Conservation (phyloP, 92 coral and sea anemone genomes). For the Phymanthus crucifer region DNA sequence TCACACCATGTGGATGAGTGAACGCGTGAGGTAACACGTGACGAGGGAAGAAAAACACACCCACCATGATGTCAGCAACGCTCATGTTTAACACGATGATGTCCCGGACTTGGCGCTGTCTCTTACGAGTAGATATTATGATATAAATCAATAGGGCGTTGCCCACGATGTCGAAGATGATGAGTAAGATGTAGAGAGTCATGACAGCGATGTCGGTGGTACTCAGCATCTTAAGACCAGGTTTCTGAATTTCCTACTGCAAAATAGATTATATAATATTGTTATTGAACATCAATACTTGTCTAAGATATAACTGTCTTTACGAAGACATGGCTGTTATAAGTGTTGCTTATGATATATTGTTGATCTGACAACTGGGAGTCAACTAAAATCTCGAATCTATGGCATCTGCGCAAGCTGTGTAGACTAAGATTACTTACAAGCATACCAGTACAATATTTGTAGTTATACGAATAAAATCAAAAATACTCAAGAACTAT, state of each 20-base stretch:
- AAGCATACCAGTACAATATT: too few relatives aligned
- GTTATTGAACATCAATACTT: too few relatives aligned
- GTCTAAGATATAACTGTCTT: too few relatives aligned
- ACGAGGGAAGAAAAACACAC: slow-evolving; percentile 28
- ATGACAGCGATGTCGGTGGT: slow-evolving; percentile 13
- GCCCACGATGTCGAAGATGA: slow-evolving; percentile 24
- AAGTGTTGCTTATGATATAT: too few relatives aligned
- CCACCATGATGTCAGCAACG: slow-evolving; percentile 24
- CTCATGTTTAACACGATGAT: slow-evolving; percentile 21
- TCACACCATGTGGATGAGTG: slow-evolving; percentile 10
- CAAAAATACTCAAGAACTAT: too few relatives aligned
- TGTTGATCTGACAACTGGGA: too few relatives aligned
- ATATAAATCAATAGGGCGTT: slow-evolving; percentile 12
- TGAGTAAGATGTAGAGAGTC: slow-evolving; percentile 6
- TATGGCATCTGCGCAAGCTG: too few relatives aligned
- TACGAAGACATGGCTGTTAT: too few relatives aligned
- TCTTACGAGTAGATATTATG: slow-evolving; percentile 6
- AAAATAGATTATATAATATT: neutral
- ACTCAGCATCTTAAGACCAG: neutral
- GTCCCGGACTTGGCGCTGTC: slow-evolving; percentile 18
- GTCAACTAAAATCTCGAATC: too few relatives aligned
- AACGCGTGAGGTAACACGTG: slow-evolving; percentile 36
- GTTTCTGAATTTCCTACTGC: neutral
- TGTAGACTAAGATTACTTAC: too few relatives aligned
- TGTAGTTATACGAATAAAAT: too few relatives aligned